Evolutionary conservation across 2,113 vertebrate genomes (phyloP).

Genomic region (Chloropsis hardwickii): DNA sequence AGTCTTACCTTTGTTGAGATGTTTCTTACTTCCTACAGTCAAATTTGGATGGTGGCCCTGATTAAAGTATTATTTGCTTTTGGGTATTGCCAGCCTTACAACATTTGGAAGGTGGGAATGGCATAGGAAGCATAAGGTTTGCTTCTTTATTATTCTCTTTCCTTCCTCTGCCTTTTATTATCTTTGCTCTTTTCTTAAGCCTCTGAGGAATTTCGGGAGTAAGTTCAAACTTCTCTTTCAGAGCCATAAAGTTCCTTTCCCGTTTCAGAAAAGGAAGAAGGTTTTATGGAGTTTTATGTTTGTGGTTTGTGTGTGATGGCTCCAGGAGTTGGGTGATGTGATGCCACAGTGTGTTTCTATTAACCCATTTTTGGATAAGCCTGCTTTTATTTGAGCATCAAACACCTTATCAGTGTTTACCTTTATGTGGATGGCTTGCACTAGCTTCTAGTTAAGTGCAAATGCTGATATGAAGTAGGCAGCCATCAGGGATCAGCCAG

Average conservation of each 20-base stretch:
- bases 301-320: background rate
- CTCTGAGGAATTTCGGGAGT: conserved; percentile 44
- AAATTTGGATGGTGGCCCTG: background rate
- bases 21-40: background rate
- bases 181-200: conserved; percentile 10
- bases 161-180: background rate
- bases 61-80: background rate
- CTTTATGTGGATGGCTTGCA: background rate
- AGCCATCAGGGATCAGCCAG: background rate
- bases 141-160: background rate
- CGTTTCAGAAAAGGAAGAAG: background rate
- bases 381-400: background rate
- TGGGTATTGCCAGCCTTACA: background rate
- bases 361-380: background rate
- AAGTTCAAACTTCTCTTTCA: conserved; percentile 20
- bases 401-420: background rate
- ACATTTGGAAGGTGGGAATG: background rate
- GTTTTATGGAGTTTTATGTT: conserved; percentile 15
- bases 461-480: background rate
- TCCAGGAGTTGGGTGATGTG: background rate
- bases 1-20: background rate
- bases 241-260: conserved; percentile 22
- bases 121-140: background rate
- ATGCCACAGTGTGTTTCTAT: background rate
- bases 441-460: background rate